Base-by-base conservation (phyloP, 1,140 invertebrate genomes). In the Drosophila sp. region DNA sequence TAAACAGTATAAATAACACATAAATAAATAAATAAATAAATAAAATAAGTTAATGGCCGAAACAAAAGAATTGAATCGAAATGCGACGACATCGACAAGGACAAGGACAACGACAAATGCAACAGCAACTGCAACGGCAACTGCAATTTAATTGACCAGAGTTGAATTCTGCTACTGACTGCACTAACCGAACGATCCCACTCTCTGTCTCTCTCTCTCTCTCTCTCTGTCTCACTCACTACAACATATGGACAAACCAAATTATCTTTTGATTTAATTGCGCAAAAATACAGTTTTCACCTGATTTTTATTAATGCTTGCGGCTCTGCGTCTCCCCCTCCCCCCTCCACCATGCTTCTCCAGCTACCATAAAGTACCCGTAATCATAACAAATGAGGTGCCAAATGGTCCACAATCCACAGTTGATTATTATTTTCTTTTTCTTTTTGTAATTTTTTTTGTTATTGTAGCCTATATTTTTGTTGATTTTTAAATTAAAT, bases 371-470 rank as follows among this genome's bases (percentile, higher is more conserved):
- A 18, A 46, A 46, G 57, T 51, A 21, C 8, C 61, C 73, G 63
- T 82, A 86, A 82, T 87, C 74, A 72, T 76, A 76, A 86, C 74
- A 87, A 87, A 87, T 86, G 71, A 61, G 87, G 75, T 87, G 72
- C 59, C 76, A 66, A 84, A 77, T 65, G 53, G 58, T 72, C 16
- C 36, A 40, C 46, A 27, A 9, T 40, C 46, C 46, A 27, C 11
- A 46, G 7, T 29, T 29, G 18, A 34, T 16, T 41, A 40, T 62
- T 48, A 62, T 62, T 61, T 21, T n/a, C 27, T 62, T 38, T n/a
- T 14, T 7, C 9, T 53, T 53, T 34, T 13, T 29, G 14, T 53
- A 36, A 45, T 32, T 61, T 48, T 16, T 45, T 48, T 46, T 38
- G n/a, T n/a, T 41, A 56, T 13, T 56, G 11, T 36, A 34, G 21